Conservation (phyloP, 2,797 vertebrate species). For the Gephyroberyx darwinii region DNA sequence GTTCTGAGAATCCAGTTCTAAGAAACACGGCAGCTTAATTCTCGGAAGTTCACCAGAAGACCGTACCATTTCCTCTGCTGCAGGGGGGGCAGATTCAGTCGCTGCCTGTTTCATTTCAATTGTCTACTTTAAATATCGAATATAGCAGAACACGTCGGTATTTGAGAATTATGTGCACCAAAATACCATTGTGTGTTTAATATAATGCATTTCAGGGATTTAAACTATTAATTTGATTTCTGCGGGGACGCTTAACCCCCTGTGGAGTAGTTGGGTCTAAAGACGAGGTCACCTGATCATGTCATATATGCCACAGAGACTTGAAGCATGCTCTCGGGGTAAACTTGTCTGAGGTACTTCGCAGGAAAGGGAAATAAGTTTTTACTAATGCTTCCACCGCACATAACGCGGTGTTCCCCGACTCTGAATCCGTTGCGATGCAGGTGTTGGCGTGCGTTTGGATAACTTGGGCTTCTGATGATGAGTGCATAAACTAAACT, state of each 20-base stretch:
- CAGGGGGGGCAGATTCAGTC: conserved; percentile 67
- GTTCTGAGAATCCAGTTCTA: conserved; percentile 99
- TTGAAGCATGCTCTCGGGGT: conserved; percentile 52
- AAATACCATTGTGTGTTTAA: accelerated
- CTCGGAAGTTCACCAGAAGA: conserved; percentile 95
- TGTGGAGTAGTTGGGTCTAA: conserved; percentile 58
- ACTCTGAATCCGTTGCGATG: too few relatives aligned
- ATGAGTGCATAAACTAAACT: too few relatives aligned
- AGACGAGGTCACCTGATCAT: conserved; percentile 78
- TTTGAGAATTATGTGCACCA: accelerated
- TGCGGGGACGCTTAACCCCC: not conserved
- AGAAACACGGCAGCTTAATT: conserved; percentile 94
- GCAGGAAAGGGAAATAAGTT: too few relatives aligned
- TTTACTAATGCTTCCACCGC: too few relatives aligned
- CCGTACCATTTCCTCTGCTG: conserved; percentile 77
- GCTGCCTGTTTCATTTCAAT: accelerated
- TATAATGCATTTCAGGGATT: accelerated
- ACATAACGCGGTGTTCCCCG: too few relatives aligned
- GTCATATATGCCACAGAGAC: conserved; percentile 75
- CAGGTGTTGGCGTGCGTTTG: too few relatives aligned
- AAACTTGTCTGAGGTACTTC: not conserved
- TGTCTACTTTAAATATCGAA: accelerated
- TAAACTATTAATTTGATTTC: accelerated
- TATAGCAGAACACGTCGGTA: accelerated
- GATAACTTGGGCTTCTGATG: too few relatives aligned